Evolutionary conservation across 2,113 vertebrate species (phyloP).

Genomic region (Chaetodon auriga): DNA sequence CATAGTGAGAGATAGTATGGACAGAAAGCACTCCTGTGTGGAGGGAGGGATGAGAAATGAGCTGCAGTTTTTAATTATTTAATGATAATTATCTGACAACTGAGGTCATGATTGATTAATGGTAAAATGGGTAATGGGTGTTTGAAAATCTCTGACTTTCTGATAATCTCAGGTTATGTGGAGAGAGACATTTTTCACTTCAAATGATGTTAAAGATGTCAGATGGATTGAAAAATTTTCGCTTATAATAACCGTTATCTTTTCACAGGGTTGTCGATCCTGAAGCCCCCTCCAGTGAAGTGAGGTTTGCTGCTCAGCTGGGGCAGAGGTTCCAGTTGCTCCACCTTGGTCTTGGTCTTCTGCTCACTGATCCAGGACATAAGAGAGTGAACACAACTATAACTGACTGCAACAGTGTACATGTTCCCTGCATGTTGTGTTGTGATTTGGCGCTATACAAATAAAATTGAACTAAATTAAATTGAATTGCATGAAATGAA

Average conservation of each 20-base stretch:
- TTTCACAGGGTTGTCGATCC: constrained; percentile 56
- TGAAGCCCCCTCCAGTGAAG: constrained; percentile 71
- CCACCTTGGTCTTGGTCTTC: constrained; percentile 38
- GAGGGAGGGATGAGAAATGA: not conserved
- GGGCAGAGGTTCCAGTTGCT: constrained; percentile 65
- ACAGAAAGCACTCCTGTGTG: not conserved
- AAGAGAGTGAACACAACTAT: not conserved
- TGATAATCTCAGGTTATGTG: not conserved
- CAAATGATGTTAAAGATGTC: not conserved
- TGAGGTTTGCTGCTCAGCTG: constrained; percentile 71
- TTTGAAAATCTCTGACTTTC: not conserved
- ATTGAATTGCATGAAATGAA: not conserved
- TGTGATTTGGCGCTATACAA: no score
- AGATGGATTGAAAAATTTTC: not conserved
- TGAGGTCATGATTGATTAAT: not conserved
- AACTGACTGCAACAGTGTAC: not conserved
- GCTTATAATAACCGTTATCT: not conserved
- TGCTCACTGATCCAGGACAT: constrained; percentile 57
- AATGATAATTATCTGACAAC: not conserved
- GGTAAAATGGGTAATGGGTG: not conserved
- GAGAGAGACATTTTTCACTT: not conserved
- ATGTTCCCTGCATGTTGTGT: no score
- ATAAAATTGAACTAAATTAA: no score
- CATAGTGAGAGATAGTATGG: not conserved
- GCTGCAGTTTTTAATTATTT: not conserved